Conservation (phyloP, 2,888 invertebrate species). For the Xiphydria camelus region DNA sequence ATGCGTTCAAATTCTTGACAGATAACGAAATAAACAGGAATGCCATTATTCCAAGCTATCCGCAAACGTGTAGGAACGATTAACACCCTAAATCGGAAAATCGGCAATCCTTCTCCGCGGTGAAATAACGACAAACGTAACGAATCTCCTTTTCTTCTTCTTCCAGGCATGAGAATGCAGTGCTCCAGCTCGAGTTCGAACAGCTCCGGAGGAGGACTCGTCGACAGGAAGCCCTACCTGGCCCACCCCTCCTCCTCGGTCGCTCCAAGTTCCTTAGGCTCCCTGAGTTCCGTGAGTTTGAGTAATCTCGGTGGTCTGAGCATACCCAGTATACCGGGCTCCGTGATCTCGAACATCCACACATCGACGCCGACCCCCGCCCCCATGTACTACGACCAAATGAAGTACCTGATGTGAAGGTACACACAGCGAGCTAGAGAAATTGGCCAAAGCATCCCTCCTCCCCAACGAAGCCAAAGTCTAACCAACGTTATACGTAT, state of each 20-base stretch:
- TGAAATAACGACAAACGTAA: not conserved
- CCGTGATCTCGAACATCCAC: constrained; percentile 39
- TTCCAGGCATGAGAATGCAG: constrained; percentile 49
- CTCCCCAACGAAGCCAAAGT: too few species aligned
- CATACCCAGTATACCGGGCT: constrained; percentile 42
- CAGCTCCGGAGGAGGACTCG: constrained; percentile 45
- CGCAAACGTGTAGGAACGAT: too few species aligned
- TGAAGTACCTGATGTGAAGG: constrained; percentile 48
- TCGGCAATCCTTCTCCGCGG: not conserved
- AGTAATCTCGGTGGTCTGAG: constrained; percentile 45
- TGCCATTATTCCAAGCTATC: too few species aligned
- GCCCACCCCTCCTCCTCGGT: constrained; percentile 40
- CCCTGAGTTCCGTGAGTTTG: constrained; percentile 44
- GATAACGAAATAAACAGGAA: constrained; percentile 8
- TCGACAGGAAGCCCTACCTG: constrained; percentile 50
- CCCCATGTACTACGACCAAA: constrained; percentile 50
- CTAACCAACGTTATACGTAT: too few species aligned
- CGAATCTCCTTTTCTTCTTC: constrained; percentile 3
- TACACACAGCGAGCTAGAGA: too few species aligned
- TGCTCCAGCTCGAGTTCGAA: constrained; percentile 45
- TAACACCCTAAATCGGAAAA: not conserved
- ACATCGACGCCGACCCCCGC: constrained; percentile 41
- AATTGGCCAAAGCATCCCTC: too few species aligned
- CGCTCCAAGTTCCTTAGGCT: constrained; percentile 42
- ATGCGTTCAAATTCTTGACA: not conserved